Evolutionary conservation across 2,113 vertebrate genomes (phyloP), one percentile per base, ranked within the genome.

Genomic region (Mesembrinibis cayennensis): DNA sequence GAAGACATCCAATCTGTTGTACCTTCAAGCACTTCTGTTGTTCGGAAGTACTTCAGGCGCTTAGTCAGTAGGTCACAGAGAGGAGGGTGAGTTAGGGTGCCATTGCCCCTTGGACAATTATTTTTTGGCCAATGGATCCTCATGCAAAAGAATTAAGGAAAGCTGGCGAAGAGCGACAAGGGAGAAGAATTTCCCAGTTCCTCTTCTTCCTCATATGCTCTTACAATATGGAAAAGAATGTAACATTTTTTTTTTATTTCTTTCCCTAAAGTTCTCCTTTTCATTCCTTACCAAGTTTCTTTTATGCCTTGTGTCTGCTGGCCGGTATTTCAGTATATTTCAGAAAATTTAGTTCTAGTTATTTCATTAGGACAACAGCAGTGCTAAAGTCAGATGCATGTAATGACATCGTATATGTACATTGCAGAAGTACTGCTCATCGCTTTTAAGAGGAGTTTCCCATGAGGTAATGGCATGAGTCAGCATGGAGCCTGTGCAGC

Each of bases 381-480:
- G 19, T 74, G 38, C 55, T 94, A 79, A 94, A 95, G 53, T 66
- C n/a, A 93, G 71, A 96, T 93, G 42, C 30, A 74, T 70, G 38
- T 55, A 96, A 94, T 76, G 86, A 82, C 55, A 87, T 77, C 4
- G 4, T 76, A 42, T 44, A 56, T 61, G 6, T 65, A 79, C 44
- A 79, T 82, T 65, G 45, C 40, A 97, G 79, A 77, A 91, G 47
- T 88, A 73, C 82, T 80, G 72, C 82, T 78, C 65, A 87, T 66
- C 52, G 40, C n/a, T 90, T 97, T 94, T 90, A 69, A 97, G 93
- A 87, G 58, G 53, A 97, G 50, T 83, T 98, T 97, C 97, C 89
- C 97, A 97, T 96, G 96, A 96, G 71, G 71, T 97, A 97, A 98
- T 94, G 94, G 67, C 38, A 53, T 96, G 95, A 98, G 80, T 97